phyloP scores from a whole-genome alignment of 2,113 vertebrate genomes.

The Mastomys coucha region DNA sequence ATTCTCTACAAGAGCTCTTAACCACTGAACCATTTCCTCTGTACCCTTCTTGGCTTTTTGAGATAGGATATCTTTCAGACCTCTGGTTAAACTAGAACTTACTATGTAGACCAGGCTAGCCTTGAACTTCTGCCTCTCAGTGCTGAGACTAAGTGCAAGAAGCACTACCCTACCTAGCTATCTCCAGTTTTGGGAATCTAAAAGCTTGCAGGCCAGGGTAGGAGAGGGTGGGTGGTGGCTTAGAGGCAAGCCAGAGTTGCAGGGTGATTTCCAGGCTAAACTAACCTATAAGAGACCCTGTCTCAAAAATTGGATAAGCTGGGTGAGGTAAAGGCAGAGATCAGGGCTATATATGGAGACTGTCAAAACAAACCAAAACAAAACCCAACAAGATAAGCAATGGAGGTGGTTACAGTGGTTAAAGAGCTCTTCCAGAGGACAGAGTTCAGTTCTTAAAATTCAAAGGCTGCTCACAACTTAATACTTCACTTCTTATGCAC shows the following conservation, averaged over 20 bases:
- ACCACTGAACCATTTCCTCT: not conserved
- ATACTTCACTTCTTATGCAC: not conserved
- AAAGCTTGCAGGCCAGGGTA: not conserved
- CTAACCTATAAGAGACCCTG: not conserved
- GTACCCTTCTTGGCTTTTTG: not conserved
- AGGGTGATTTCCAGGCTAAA: not conserved
- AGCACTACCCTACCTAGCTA: not conserved
- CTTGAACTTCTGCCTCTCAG: not conserved
- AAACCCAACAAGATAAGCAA: not conserved
- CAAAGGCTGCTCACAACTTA: not conserved
- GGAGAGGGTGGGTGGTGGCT: not conserved
- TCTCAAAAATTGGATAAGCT: not conserved
- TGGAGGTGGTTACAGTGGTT: not conserved
- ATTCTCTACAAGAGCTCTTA: not conserved
- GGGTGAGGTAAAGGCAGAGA: not conserved
- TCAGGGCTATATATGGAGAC: not conserved
- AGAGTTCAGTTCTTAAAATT: not conserved
- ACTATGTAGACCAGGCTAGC: not conserved
- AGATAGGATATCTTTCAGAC: not conserved
- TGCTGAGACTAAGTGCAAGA: not conserved
- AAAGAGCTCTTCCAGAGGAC: not conserved
- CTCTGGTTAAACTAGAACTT: not conserved
- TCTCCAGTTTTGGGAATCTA: not conserved
- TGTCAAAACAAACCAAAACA: not conserved
- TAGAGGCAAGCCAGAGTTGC: not conserved